Percentiles rank a stretch among this genome's conserved stretches.
These are phyloP conservation scores for Schizothorax lantsangensis DNA, from an alignment of 2,797 vertebrate genomes.

Conservation along the genomic window DNA sequence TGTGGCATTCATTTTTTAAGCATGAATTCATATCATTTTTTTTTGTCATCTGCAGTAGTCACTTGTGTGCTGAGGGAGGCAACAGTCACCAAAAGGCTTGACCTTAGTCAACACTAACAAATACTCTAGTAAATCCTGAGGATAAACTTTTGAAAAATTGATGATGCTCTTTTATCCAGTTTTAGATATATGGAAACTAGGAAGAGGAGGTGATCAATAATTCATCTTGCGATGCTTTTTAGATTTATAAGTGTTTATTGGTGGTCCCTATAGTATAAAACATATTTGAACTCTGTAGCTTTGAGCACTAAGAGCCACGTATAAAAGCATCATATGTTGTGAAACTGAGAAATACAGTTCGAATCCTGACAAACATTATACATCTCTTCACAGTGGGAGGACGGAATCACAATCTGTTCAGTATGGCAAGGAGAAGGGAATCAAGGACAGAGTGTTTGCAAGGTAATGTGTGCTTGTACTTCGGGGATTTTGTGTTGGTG, in stretches of 20 bases:
- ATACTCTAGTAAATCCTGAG: conserved; percentile 4
- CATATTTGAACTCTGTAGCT: background rate
- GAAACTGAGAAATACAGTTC: background rate
- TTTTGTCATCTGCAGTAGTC: background rate
- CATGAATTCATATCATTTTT: background rate
- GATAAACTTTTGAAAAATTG: conserved; percentile 48
- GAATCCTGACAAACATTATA: conserved; percentile 25
- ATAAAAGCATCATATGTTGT: conserved; percentile 11
- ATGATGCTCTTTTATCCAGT: conserved; percentile 33
- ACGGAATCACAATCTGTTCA: conserved; percentile 98
- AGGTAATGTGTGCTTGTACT: conserved; percentile 78
- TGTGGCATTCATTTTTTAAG: background rate
- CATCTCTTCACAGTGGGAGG: conserved; percentile 85
- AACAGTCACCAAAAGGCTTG: conserved; percentile 21
- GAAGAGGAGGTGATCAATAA: conserved; percentile 45
- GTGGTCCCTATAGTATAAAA: background rate
- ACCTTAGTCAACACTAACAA: conserved; percentile 28
- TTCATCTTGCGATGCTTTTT: conserved; percentile 44
- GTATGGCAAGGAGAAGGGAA: conserved; percentile 97
- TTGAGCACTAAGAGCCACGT: background rate
- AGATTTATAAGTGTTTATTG: conserved; percentile 26
- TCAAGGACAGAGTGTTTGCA: conserved; percentile 96
- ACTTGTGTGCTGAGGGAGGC: background rate
- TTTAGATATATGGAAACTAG: conserved; percentile 20
- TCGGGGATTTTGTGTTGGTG: background rate